phyloP scores from a whole-genome alignment of 2,888 invertebrate genomes.

The Melanostoma scalare region DNA sequence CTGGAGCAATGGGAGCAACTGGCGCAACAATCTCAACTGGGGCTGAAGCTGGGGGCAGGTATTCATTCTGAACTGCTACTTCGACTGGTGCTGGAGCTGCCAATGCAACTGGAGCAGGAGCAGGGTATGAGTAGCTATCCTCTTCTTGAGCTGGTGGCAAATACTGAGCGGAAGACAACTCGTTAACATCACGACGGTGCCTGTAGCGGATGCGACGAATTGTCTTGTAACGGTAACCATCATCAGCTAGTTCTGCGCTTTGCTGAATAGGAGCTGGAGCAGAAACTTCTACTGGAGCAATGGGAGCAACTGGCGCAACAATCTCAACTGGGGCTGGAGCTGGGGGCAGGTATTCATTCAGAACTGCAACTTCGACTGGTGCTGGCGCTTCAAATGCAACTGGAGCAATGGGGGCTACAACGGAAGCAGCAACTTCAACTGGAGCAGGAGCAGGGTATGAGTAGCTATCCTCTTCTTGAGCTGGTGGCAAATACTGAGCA shows the following conservation, averaged over 20 bases:
- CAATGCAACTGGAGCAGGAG: slow-evolving; percentile 26
- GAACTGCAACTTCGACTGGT: slow-evolving; percentile 15
- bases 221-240: slow-evolving; percentile 74
- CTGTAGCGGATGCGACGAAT: slow-evolving; percentile 71
- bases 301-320: background rate
- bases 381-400: slow-evolving; percentile 8
- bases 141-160: slow-evolving; percentile 51
- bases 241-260: slow-evolving; percentile 53
- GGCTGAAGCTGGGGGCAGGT: no score
- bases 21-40: slow-evolving; percentile 1
- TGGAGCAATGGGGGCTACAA: background rate
- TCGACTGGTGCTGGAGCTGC: background rate
- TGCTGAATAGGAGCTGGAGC: background rate
- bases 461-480: slow-evolving; percentile 20
- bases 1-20: slow-evolving; percentile 3
- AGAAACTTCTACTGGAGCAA: slow-evolving; percentile 21
- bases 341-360: background rate
- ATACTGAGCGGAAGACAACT: slow-evolving; percentile 52
- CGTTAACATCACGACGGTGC: slow-evolving; percentile 73
- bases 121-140: slow-evolving; percentile 30
- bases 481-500: slow-evolving; percentile 45
- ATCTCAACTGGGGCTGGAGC: slow-evolving; percentile 17
- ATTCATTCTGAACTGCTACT: no score
- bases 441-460: slow-evolving; percentile 27
- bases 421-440: slow-evolving; percentile 6